Evolutionary conservation across 2,888 invertebrate genomes (phyloP).

Genomic region (Nomada hirtipes): DNA sequence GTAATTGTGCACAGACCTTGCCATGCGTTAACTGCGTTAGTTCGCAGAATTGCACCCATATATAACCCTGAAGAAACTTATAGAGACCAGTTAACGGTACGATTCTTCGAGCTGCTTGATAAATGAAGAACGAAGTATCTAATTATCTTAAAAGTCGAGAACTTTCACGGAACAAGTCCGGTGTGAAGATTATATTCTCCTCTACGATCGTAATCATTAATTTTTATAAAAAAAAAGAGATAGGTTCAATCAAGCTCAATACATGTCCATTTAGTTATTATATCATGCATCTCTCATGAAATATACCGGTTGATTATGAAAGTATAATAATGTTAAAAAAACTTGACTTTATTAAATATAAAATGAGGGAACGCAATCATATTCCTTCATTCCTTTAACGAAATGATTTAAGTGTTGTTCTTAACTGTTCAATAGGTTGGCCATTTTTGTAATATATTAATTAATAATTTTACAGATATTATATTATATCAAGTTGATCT

Average conservation of each 20-base stretch:
- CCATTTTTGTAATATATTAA: too few relatives aligned
- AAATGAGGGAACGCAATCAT: too few relatives aligned
- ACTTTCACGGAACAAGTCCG: slow-evolving; percentile 12
- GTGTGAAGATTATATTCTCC: slow-evolving; percentile 24
- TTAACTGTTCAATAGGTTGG: too few relatives aligned
- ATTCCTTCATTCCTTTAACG: too few relatives aligned
- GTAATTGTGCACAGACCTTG: slow-evolving; percentile 25
- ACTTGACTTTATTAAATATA: too few relatives aligned
- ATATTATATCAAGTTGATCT: too few relatives aligned
- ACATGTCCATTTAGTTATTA: not conserved
- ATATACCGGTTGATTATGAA: not conserved
- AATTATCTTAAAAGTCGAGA: slow-evolving; percentile 29
- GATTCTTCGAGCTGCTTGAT: slow-evolving; percentile 14
- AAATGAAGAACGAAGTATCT: slow-evolving; percentile 23
- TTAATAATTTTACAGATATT: too few relatives aligned
- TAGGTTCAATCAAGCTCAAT: too few relatives aligned
- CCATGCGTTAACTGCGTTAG: slow-evolving; percentile 16
- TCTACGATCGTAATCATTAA: slow-evolving; percentile 5
- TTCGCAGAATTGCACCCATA: slow-evolving; percentile 25
- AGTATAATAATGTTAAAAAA: too few relatives aligned
- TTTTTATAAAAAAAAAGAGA: not conserved
- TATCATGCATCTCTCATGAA: not conserved
- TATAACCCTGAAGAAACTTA: slow-evolving; percentile 21
- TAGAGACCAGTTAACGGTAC: slow-evolving; percentile 33
- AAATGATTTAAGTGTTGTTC: too few relatives aligned